A percentile compares a stretch with the other conserved stretches of the same genome.
Evolutionary conservation across 1,140 invertebrate species (phyloP).

Genomic region (Meloidogyne exigua): DNA sequence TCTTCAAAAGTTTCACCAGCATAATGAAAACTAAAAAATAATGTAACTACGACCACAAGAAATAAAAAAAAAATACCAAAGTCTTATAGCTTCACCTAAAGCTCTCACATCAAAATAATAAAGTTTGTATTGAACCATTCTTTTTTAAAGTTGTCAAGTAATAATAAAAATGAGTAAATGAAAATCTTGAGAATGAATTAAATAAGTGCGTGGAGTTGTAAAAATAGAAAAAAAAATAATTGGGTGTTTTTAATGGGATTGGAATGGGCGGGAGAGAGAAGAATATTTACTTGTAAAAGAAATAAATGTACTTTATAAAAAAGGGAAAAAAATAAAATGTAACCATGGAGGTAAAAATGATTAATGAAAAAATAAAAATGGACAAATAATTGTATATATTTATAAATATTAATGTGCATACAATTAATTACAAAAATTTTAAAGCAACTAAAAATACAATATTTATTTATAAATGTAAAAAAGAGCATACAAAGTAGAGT

Average conservation of each 20-base stretch:
- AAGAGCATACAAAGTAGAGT: too few relatives aligned
- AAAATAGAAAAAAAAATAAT: neutral
- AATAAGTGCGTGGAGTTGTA: neutral
- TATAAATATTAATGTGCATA: too few relatives aligned
- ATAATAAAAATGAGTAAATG: neutral
- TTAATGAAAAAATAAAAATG: neutral
- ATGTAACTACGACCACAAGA: neutral
- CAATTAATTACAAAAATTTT: too few relatives aligned
- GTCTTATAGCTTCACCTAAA: constrained; percentile 30
- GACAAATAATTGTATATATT: neutral
- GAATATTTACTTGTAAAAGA: neutral
- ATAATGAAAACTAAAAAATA: constrained; percentile 29
- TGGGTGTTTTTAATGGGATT: neutral
- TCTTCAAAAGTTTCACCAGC: constrained; percentile 37
- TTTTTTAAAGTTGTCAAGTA: neutral
- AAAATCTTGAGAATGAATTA: neutral
- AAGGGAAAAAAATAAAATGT: neutral
- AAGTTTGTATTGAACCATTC: constrained; percentile 34
- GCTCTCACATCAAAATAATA: constrained; percentile 30
- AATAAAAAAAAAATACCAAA: neutral
- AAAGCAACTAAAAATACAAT: too few relatives aligned
- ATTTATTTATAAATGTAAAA: too few relatives aligned
- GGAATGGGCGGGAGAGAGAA: neutral
- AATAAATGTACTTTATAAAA: neutral
- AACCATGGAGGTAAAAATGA: neutral